Percentiles rank a stretch among this genome's conserved stretches.
These are phyloP conservation scores for Paelopatides confundens DNA, from an alignment of 53 echinoderm and acorn worm species.

Conservation along the genomic window DNA sequence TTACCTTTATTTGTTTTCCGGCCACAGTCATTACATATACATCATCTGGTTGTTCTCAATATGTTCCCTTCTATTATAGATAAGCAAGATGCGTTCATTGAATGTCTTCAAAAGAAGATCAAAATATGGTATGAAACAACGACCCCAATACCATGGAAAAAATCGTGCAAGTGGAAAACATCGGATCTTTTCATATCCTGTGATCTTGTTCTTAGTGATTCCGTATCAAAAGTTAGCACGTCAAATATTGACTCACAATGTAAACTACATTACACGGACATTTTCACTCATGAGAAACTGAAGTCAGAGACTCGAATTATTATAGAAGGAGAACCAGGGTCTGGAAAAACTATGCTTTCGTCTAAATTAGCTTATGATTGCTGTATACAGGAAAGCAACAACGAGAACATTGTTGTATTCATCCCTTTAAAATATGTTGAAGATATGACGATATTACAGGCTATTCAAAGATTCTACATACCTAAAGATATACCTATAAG, in stretches of 20 bases:
- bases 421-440: background rate
- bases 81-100: background rate
- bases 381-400: background rate
- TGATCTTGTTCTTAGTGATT: background rate
- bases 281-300: background rate
- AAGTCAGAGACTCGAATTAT: background rate
- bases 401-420: background rate
- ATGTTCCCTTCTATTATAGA: too few species aligned
- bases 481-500: background rate
- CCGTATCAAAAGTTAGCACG: background rate
- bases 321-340: background rate
- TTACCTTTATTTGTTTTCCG: too few species aligned
- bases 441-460: background rate
- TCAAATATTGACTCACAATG: background rate
- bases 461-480: background rate
- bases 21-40: too few species aligned
- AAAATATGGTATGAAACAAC: background rate
- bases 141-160: conserved; percentile 25
- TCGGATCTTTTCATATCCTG: background rate
- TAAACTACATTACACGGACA: background rate
- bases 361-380: background rate
- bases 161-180: background rate
- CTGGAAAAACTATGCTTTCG: background rate
- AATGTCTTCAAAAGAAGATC: background rate
- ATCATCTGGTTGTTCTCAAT: too few species aligned